phyloP scores from a whole-genome alignment of 2,888 invertebrate species.

The Ferrisia virgata region DNA sequence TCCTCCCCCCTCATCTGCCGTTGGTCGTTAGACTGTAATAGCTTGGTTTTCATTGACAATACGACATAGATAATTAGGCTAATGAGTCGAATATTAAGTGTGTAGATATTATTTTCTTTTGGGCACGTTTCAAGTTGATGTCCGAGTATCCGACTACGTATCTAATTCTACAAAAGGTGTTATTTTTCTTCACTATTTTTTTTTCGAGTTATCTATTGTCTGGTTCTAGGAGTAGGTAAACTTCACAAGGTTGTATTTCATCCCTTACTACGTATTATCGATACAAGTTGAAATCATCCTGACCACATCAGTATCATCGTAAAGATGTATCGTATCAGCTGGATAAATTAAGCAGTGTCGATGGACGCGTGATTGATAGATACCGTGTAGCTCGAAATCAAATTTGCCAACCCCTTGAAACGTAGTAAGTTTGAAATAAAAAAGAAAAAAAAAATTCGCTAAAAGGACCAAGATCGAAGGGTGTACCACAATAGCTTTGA shows the following conservation, averaged over 20 bases:
- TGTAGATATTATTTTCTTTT: background rate
- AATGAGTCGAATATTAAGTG: background rate
- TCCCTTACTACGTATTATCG: too few species aligned
- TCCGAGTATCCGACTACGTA: too few species aligned
- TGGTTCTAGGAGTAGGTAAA: background rate
- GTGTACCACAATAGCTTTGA: conserved; percentile 34
- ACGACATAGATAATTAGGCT: background rate
- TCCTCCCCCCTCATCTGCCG: too few species aligned
- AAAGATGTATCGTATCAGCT: background rate
- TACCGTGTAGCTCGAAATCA: too few species aligned
- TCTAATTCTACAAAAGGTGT: background rate
- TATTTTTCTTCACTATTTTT: background rate
- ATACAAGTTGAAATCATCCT: too few species aligned
- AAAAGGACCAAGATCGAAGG: conserved; percentile 40
- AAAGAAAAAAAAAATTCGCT: background rate
- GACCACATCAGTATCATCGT: too few species aligned
- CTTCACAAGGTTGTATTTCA: too few species aligned
- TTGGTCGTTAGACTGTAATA: too few species aligned
- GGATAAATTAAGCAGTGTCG: background rate
- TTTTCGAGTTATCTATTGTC: background rate
- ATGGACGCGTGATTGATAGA: background rate
- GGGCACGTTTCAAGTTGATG: background rate
- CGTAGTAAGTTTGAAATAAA: too few species aligned
- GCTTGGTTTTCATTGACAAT: too few species aligned
- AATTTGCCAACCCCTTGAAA: background rate